A percentile compares a stretch with the other conserved stretches of the same genome.
Evolutionary conservation across 2,113 vertebrate species (phyloP).

Genomic region (Mobula birostris): DNA sequence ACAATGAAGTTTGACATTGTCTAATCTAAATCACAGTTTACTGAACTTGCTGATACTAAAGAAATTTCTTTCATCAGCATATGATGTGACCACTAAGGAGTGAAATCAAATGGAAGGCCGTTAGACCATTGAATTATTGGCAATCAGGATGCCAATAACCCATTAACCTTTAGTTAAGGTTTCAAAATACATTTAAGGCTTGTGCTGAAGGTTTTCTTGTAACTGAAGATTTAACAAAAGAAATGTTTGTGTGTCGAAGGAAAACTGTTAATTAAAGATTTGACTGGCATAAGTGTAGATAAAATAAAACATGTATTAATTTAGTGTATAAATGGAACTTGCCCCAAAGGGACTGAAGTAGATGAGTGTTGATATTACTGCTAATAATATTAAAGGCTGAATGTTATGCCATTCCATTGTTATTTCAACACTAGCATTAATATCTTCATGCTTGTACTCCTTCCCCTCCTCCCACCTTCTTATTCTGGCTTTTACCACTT

Average conservation of each 20-base stretch:
- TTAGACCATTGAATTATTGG: not conserved
- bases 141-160: not conserved
- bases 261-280: too few species aligned
- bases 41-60: slow-evolving; percentile 24
- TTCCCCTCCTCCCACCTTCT: too few species aligned
- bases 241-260: not conserved
- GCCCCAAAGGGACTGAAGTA: too few species aligned
- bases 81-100: slow-evolving; percentile 33
- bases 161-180: not conserved
- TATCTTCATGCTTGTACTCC: too few species aligned
- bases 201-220: not conserved
- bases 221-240: not conserved
- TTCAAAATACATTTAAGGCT: not conserved
- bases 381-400: too few species aligned
- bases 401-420: too few species aligned
- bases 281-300: too few species aligned
- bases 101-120: slow-evolving; percentile 39
- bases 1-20: slow-evolving; percentile 39
- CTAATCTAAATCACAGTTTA: slow-evolving; percentile 37
- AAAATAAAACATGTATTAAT: too few species aligned
- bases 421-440: too few species aligned
- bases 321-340: too few species aligned
- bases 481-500: too few species aligned
- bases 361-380: too few species aligned
- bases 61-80: slow-evolving; percentile 17